A percentile compares a stretch with the other conserved stretches of the same genome.
Conservation (phyloP, 2,113 vertebrate species). For the Bungarus multicinctus region DNA sequence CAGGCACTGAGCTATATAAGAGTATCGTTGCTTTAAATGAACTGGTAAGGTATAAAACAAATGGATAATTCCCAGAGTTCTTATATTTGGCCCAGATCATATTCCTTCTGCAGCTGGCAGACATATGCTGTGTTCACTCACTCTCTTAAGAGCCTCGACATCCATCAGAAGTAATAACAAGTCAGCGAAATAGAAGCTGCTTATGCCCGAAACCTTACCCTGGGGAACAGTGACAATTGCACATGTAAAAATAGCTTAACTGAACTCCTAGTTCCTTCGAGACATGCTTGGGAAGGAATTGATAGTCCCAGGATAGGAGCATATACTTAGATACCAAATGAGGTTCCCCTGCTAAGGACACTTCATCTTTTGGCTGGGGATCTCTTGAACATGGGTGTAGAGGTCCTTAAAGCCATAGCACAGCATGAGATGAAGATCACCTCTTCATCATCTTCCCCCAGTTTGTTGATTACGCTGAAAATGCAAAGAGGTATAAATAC, state of each 20-base stretch:
- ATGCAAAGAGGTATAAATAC: neutral
- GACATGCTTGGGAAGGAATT: constrained; percentile 22
- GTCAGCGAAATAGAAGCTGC: constrained; percentile 70
- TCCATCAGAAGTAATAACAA: constrained; percentile 61
- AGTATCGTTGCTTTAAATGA: constrained; percentile 50
- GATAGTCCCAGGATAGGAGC: constrained; percentile 15
- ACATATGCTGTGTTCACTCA: constrained; percentile 52
- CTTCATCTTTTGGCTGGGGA: constrained; percentile 2
- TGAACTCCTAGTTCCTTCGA: constrained; percentile 43
- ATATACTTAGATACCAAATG: constrained; percentile 24
- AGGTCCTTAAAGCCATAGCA: neutral
- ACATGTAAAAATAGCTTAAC: constrained; percentile 65
- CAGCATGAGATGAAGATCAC: neutral
- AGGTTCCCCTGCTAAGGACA: neutral
- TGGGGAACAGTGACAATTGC: constrained; percentile 50
- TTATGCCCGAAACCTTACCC: constrained; percentile 58
- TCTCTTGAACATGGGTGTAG: neutral
- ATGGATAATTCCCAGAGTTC: constrained; percentile 31
- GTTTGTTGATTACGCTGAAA: neutral
- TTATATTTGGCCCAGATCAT: constrained; percentile 46
- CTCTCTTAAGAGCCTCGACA: constrained; percentile 51
- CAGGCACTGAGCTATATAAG: constrained; percentile 4
- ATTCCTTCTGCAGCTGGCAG: constrained; percentile 53
- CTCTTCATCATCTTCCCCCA: neutral
- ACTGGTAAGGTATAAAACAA: constrained; percentile 29